phyloP scores from a whole-genome alignment of 1,140 invertebrate genomes.

The Aphelenchoides besseyi region DNA sequence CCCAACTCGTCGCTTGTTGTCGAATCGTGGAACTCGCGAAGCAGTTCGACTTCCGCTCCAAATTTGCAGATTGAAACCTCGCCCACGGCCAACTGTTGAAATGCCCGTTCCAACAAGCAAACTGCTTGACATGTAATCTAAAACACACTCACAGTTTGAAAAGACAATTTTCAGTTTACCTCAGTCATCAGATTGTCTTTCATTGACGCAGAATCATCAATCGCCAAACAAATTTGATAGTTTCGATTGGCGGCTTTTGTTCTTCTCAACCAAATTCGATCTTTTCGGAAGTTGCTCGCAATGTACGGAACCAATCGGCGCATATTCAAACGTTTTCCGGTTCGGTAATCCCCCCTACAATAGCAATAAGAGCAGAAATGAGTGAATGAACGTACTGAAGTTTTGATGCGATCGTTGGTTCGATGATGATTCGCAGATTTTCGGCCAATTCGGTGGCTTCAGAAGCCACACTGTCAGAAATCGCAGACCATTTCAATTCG shows the following conservation, averaged over 20 bases:
- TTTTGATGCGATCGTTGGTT: constrained; percentile 86
- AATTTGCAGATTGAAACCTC: constrained; percentile 85
- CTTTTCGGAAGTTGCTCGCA: constrained; percentile 95
- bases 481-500: constrained; percentile 65
- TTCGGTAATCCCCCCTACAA: constrained; percentile 83
- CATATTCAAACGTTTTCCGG: constrained; percentile 96
- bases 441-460: constrained; percentile 86
- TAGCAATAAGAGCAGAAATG: too few species aligned
- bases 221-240: constrained; percentile 91
- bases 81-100: constrained; percentile 87
- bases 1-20: constrained; percentile 62
- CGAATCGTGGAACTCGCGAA: constrained; percentile 69
- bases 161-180: constrained; percentile 53
- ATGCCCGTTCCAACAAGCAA: constrained; percentile 82
- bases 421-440: constrained; percentile 83
- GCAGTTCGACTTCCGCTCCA: constrained; percentile 77
- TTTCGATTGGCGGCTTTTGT: constrained; percentile 91
- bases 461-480: constrained; percentile 68
- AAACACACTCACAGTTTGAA: constrained; percentile 38
- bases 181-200: constrained; percentile 81
- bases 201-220: constrained; percentile 94
- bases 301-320: constrained; percentile 93
- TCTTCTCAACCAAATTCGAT: constrained; percentile 94
- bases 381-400: constrained; percentile 71
- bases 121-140: constrained; percentile 87